Conservation (phyloP, 1,140 invertebrate species). For the Sinella curviseta region DNA sequence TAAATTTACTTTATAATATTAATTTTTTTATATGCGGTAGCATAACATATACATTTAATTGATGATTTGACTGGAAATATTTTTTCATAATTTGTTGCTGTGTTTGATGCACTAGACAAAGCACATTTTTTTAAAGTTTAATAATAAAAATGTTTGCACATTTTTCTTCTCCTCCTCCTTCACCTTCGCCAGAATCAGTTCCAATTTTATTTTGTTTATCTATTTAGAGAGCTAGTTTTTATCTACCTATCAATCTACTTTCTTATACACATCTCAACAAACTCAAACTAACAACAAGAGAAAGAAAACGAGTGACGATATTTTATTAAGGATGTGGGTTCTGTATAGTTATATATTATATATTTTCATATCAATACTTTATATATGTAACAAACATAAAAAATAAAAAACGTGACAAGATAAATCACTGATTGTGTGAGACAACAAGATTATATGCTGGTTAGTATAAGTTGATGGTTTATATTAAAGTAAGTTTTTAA, state of each 20-base stretch:
- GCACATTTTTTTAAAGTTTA: neutral
- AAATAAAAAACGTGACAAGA: neutral
- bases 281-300: too few relatives aligned
- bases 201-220: neutral
- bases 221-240: neutral
- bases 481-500: too few relatives aligned
- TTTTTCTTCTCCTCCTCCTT: too few relatives aligned
- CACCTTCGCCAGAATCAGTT: neutral
- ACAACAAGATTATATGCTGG: neutral
- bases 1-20: too few relatives aligned
- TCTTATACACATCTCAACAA: neutral
- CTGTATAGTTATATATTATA: too few relatives aligned
- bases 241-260: neutral
- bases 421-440: slow-evolving; percentile 1
- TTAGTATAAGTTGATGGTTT: too few relatives aligned
- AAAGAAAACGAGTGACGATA: too few relatives aligned
- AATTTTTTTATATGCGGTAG: too few relatives aligned
- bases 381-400: neutral
- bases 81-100: neutral
- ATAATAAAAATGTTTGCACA: too few relatives aligned
- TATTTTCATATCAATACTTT: neutral
- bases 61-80: neutral
- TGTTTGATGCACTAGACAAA: slow-evolving; percentile 22
- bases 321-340: too few relatives aligned
- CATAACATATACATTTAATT: too few relatives aligned